Evolutionary conservation across 2,797 vertebrate species (phyloP).

Genomic region (Corythornis leucogaster): DNA sequence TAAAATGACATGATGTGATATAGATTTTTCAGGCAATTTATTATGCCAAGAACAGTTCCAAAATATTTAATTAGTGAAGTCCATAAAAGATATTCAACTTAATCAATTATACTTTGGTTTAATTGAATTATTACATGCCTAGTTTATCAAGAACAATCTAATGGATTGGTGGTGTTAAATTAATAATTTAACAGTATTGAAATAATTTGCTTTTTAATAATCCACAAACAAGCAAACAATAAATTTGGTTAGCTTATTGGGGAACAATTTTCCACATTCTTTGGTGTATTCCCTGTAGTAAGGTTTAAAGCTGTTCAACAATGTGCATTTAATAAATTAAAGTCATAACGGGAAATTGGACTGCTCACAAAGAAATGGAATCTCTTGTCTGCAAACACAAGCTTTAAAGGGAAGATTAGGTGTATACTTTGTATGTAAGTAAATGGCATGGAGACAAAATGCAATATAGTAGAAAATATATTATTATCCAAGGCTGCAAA

Average conservation of each 20-base stretch:
- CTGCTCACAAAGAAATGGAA: not conserved
- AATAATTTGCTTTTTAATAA: too few relatives aligned
- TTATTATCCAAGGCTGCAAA: conserved; percentile 32
- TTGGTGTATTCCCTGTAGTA: not conserved
- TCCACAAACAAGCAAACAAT: too few relatives aligned
- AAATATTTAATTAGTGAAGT: not conserved
- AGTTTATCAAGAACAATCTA: not conserved
- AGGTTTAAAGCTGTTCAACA: conserved; percentile 6
- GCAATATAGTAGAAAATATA: conserved; percentile 1
- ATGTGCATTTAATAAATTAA: not conserved
- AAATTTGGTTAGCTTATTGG: not conserved
- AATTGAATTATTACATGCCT: not conserved
- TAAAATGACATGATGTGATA: not conserved
- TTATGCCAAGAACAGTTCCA: not conserved
- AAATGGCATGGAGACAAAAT: not conserved
- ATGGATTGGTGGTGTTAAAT: not conserved
- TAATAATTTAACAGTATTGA: not conserved
- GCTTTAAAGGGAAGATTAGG: conserved; percentile 22
- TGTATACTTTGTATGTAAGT: not conserved
- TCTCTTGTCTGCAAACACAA: not conserved
- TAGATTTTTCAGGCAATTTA: not conserved
- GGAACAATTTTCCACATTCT: not conserved
- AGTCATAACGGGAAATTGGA: not conserved
- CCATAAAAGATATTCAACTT: not conserved
- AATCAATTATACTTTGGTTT: not conserved